A percentile compares a stretch with the other conserved stretches of the same genome.
Conservation (phyloP, 2,797 vertebrate genomes). For the Cynopterus sphinx region DNA sequence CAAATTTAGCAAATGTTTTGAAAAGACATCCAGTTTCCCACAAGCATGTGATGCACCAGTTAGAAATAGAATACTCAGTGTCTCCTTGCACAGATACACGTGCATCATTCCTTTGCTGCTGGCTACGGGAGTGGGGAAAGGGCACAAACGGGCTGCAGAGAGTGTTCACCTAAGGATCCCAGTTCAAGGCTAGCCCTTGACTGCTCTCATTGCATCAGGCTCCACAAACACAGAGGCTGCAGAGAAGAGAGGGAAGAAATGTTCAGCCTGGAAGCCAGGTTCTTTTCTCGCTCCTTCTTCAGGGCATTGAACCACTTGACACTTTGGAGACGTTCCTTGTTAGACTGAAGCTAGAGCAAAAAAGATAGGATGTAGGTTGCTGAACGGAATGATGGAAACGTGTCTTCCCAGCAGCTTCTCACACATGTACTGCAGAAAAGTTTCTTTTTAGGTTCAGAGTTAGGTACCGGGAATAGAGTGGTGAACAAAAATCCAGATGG, state of each 20-base stretch:
- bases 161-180: not conserved
- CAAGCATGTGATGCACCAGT: not conserved
- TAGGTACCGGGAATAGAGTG: accelerated
- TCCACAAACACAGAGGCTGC: not conserved
- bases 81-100: not conserved
- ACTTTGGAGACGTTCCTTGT: not conserved
- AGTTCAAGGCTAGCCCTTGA: not conserved
- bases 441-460: not conserved
- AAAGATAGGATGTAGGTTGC: not conserved
- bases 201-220: not conserved
- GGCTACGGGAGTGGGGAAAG: accelerated
- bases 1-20: not conserved
- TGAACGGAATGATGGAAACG: not conserved
- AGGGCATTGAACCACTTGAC: not conserved
- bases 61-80: not conserved
- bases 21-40: not conserved
- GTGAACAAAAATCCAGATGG: not conserved
- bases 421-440: not conserved
- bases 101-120: not conserved
- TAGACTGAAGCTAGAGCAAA: not conserved
- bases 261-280: not conserved
- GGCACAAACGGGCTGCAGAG: not conserved
- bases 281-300: not conserved
- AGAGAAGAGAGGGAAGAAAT: not conserved
- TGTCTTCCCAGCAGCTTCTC: not conserved